Evolutionary conservation across 2,888 invertebrate genomes (phyloP), one percentile per base, ranked within the genome.

Genomic region (Meloe dianella): DNA sequence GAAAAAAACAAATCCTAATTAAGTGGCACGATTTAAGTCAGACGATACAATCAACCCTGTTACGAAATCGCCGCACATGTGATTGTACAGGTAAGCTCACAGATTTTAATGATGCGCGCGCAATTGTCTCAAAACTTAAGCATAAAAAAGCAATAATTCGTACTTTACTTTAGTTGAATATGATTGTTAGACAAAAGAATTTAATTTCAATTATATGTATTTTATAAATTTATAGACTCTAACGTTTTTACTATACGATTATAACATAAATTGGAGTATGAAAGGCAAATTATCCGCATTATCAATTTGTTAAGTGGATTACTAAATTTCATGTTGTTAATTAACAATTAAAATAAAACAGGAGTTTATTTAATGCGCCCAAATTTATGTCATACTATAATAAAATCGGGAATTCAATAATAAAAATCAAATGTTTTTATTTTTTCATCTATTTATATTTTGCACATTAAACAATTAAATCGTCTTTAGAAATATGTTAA

Each of bases 41-140:
- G 41, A 47, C 47, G 5, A 22, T 47, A 20, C 8, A 22, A 47
- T n/a, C 47, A 47, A 20, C 10, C 47, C 20, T 20, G n/a, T 20
- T 47, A 17, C 9, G 20, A 68, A 63, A 65, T 63, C 61, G 61
- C 61, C 68, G 68, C 63, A 68, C 68, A 68, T 68, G 68, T 68
- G 51, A 61, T 61, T 56, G 57, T 61, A 62, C 65, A 68, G 68
- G 68, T 68, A 68, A 68, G 61, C 32, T n/a, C n/a, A 66, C 63
- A 66, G 64, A 68, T 66, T 68, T 66, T 68, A 32, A 54, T 66
- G 68, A 65, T 68, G 68, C 68, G 68, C 68, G 68, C 68, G 68
- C 68, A 68, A 56, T 57, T 27, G 38, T n/a, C 64, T 64, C 57
- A 64, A 63, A 47, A 47, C 47, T 47, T 47, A 47, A 47, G 47